phyloP scores from a whole-genome alignment of 2,888 invertebrate species.

The Gymnoscelis rufifasciata region DNA sequence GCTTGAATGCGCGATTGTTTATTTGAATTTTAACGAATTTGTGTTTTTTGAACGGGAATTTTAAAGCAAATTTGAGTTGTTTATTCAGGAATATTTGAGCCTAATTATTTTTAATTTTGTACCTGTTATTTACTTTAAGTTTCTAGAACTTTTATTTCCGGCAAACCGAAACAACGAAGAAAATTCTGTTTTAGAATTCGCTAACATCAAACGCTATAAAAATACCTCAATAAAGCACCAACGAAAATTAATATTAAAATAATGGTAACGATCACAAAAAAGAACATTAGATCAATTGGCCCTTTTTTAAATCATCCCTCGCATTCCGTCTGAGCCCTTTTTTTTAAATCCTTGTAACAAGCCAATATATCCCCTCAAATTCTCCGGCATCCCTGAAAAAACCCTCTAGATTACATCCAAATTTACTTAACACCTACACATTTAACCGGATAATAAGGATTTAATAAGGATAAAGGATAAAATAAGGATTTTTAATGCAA shows the following conservation, averaged over 20 bases:
- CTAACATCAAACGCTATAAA: constrained; percentile 17
- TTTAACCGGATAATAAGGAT: constrained; percentile 70
- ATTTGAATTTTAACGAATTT: constrained; percentile 39
- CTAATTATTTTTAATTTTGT: too few relatives aligned
- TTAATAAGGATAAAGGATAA: too few relatives aligned
- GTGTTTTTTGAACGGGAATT: constrained; percentile 16
- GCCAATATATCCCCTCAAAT: constrained; percentile 76
- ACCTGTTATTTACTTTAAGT: too few relatives aligned
- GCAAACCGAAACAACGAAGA: too few relatives aligned
- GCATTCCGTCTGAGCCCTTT: constrained; percentile 66
- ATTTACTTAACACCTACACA: constrained; percentile 79
- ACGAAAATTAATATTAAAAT: constrained; percentile 42
- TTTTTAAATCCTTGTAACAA: constrained; percentile 77
- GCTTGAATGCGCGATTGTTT: constrained; percentile 41
- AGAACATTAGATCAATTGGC: constrained; percentile 54
- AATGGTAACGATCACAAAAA: constrained; percentile 62
- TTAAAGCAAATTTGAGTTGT: background rate
- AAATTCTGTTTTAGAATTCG: background rate
- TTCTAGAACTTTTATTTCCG: too few relatives aligned
- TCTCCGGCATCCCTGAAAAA: constrained; percentile 60
- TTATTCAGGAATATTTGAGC: background rate
- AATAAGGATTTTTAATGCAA: constrained; percentile 66
- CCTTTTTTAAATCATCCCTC: constrained; percentile 55
- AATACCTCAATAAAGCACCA: constrained; percentile 15
- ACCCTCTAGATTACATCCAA: constrained; percentile 76